Evolutionary conservation across 1,140 invertebrate genomes (phyloP).

Genomic region (Neotoxoptera formosana): DNA sequence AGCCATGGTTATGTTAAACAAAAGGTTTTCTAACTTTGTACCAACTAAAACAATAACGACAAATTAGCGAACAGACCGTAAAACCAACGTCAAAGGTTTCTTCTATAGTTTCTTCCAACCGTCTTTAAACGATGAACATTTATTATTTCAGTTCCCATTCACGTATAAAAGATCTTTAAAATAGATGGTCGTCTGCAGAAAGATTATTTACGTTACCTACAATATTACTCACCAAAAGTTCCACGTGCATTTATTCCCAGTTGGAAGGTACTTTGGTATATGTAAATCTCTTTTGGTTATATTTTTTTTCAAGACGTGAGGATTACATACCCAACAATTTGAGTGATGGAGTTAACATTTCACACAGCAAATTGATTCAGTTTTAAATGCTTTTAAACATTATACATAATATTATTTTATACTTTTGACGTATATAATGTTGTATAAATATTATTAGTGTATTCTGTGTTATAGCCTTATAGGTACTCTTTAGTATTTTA

Average conservation of each 20-base stretch:
- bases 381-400: not conserved
- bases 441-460: not conserved
- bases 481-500: not conserved
- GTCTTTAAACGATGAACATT: conserved; percentile 2
- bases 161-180: not conserved
- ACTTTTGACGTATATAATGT: not conserved
- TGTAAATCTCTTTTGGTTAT: not conserved
- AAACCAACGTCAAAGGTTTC: conserved; percentile 25
- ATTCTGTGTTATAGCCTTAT: not conserved
- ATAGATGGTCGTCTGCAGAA: not conserved
- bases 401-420: not conserved
- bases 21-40: not conserved
- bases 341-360: not conserved
- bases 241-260: not conserved
- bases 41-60: conserved; percentile 21
- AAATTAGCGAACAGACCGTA: not conserved
- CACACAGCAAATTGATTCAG: not conserved
- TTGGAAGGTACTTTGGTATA: not conserved
- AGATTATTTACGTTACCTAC: not conserved
- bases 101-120: not conserved
- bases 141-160: not conserved
- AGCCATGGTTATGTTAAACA: not conserved
- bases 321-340: not conserved
- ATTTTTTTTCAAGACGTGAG: not conserved
- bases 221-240: not conserved